Evolutionary conservation across 2,888 invertebrate genomes (phyloP), one percentile per base, ranked within the genome.

Genomic region (Herminia tarsipennalis): DNA sequence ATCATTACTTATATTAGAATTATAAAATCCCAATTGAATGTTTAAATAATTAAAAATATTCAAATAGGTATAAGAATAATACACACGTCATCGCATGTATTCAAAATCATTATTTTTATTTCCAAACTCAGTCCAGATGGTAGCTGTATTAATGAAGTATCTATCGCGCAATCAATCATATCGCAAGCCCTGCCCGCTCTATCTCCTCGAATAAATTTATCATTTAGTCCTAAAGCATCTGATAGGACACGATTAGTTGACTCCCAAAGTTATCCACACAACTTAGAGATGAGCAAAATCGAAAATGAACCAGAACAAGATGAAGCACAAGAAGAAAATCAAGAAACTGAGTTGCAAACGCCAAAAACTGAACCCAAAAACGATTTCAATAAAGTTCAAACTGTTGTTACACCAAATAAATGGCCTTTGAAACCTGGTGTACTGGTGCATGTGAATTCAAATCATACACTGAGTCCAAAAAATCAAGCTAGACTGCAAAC

Each of bases 361-460:
- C 77, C 78, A 0, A 79, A 77, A 66, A 46, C 56, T 24, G 80
- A 84, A 59, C 63, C 70, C 22, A 81, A 77, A 67, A 66, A 43
- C 30, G 79, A 85, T 22, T 62, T 54, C 0, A 68, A 80, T 61
- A 83, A 82, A 63, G 62, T 57, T 18, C 83, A 87, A 72, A 77
- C 79, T 50, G 78, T 82, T 21, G 78, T 81, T 14, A 93, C 94
- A 13, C 93, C 93, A 2, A 94, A 92, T 62, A 95, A 96, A 77
- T 98, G 97, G 97, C 97, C 97, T 5, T 86, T 97, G 49, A 95
- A 96, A 74, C 97, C 97, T 1, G 97, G 97, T 38, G 97, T 97
- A 39, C 92, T 97, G 72, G 95, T 97, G 34, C 97, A 97, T 79
- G 95, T 97, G 14, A 97, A 97, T 87, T 96, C 96, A 43, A 94